Evolutionary conservation across 2,113 vertebrate genomes (phyloP).

Genomic region (Illadopsis cleaveri): DNA sequence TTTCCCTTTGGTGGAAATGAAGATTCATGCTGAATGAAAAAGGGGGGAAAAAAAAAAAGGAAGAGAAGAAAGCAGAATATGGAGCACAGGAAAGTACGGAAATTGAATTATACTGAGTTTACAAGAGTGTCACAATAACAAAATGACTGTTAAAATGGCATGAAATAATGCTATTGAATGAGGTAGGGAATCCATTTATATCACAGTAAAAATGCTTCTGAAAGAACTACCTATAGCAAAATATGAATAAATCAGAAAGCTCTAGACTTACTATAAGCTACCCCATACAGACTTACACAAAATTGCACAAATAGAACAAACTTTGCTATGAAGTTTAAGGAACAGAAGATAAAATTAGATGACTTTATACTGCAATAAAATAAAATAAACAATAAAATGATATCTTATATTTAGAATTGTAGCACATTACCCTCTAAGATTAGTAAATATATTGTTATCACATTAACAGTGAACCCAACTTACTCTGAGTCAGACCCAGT

Average conservation of each 20-base stretch:
- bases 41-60: accelerated
- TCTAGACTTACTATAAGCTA: not conserved
- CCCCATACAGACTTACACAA: not conserved
- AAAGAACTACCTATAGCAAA: not conserved
- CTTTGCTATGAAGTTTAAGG: not conserved
- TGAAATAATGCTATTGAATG: not conserved
- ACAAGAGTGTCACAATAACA: not conserved
- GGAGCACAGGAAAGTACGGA: not conserved
- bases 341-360: not conserved
- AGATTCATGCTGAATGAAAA: not conserved
- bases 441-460: not conserved
- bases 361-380: not conserved
- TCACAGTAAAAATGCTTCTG: not conserved
- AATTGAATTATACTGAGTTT: not conserved
- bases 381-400: not conserved
- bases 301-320: not conserved
- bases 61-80: not conserved
- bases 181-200: not conserved
- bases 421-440: not conserved
- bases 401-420: not conserved
- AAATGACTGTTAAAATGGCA: not conserved
- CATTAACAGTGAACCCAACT: not conserved
- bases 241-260: not conserved
- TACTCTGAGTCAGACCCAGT: not conserved
- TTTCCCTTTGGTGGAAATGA: not conserved